A percentile compares a stretch with the other conserved stretches of the same genome.
phyloP scores from a whole-genome alignment of 2,888 invertebrate species.

The Nyleta sp. region DNA sequence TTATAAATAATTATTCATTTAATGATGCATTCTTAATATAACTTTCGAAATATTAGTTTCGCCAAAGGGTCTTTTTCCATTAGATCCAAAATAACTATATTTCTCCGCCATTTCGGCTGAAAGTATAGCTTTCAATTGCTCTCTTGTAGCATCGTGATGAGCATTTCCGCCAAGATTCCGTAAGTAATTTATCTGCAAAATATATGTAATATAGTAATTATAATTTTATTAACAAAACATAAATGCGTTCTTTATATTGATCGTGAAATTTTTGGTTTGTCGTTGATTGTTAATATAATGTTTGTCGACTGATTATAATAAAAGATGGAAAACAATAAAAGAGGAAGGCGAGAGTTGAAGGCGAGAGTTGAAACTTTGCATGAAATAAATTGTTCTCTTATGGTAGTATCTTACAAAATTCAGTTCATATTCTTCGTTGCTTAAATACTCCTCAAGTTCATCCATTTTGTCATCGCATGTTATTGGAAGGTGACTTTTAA shows the following conservation, averaged over 20 bases:
- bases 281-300: too few relatives aligned
- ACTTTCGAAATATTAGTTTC: too few relatives aligned
- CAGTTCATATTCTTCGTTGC: not conserved
- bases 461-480: not conserved
- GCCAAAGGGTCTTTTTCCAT: not conserved
- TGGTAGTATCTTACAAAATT: not conserved
- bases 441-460: not conserved
- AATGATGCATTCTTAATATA: too few relatives aligned
- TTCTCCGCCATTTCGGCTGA: not conserved
- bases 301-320: too few relatives aligned
- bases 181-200: too few relatives aligned
- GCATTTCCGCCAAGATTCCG: not conserved
- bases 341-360: too few relatives aligned
- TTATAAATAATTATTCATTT: too few relatives aligned
- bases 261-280: too few relatives aligned
- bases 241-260: not conserved
- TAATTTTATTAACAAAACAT: not conserved
- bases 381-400: too few relatives aligned
- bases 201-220: slow-evolving; percentile 1
- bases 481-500: not conserved
- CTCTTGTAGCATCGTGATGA: not conserved
- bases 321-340: too few relatives aligned
- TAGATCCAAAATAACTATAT: not conserved
- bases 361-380: too few relatives aligned
- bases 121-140: not conserved